These are phyloP conservation scores for Lepeophtheirus nordmannii DNA, from an alignment of 2,888 invertebrate genomes.

Conservation along the genomic window DNA sequence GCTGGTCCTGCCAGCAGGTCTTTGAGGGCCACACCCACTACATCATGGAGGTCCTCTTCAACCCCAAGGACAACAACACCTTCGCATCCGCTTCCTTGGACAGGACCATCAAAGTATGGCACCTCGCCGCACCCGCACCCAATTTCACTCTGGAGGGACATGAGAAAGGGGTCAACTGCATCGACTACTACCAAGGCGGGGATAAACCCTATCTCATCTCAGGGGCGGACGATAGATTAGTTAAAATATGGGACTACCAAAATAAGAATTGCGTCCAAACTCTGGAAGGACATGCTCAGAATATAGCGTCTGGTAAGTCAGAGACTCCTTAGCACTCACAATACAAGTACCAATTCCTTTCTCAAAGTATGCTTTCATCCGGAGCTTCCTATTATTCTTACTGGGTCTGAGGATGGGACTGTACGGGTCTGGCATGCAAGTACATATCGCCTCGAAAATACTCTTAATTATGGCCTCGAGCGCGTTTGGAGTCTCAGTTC, in stretches of 20 bases:
- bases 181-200: conserved; percentile 96
- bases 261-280: conserved; percentile 99
- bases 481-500: conserved; percentile 92
- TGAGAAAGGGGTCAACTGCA: conserved; percentile 96
- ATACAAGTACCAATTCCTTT: background rate
- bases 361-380: conserved; percentile 82
- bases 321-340: background rate
- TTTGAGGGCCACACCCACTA: conserved; percentile 99
- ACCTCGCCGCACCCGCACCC: conserved; percentile 86
- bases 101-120: conserved; percentile 96
- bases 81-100: conserved; percentile 98
- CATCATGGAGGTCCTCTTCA: conserved; percentile 98
- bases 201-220: conserved; percentile 98
- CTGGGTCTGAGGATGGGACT: conserved; percentile 95
- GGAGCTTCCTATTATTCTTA: conserved; percentile 85
- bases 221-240: conserved; percentile 90
- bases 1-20: conserved; percentile 93
- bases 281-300: conserved; percentile 88
- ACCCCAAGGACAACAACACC: conserved; percentile 98
- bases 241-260: conserved; percentile 99
- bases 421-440: conserved; percentile 97
- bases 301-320: conserved; percentile 53
- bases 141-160: conserved; percentile 97
- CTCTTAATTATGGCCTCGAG: conserved; percentile 93
- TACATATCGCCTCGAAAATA: conserved; percentile 88